These are phyloP conservation scores for Schizotus pectinicornis DNA, from an alignment of 2,888 invertebrate species.

Conservation along the genomic window DNA sequence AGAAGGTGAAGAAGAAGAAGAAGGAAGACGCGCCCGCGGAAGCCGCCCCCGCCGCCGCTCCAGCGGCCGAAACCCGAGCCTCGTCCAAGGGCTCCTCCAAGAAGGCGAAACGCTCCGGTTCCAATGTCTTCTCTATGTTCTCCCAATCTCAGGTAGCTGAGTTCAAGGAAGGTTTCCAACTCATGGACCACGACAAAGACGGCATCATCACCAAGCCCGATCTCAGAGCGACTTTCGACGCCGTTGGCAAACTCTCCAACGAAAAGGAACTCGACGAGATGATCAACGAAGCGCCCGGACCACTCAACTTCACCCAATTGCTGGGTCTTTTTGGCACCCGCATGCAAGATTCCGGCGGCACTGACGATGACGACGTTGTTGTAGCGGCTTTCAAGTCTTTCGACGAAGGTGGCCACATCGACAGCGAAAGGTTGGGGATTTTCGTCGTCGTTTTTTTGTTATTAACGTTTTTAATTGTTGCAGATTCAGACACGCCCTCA, in stretches of 20 bases:
- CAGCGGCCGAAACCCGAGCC: conserved; percentile 73
- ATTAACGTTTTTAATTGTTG: conserved; percentile 21
- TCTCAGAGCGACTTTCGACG: conserved; percentile 90
- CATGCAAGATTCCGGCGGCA: conserved; percentile 87
- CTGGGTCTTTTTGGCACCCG: conserved; percentile 90
- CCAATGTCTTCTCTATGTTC: conserved; percentile 97
- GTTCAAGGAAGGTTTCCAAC: conserved; percentile 94
- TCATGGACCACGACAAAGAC: conserved; percentile 96
- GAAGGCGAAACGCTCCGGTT: conserved; percentile 87
- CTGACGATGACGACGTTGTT: conserved; percentile 90
- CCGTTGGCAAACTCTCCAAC: conserved; percentile 85
- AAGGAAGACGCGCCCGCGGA: conserved; percentile 70
- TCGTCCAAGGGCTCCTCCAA: conserved; percentile 84
- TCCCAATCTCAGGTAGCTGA: conserved; percentile 95
- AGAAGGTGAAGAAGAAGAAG: conserved; percentile 91
- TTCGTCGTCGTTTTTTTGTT: too few relatives aligned
- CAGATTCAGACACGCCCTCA: conserved; percentile 86
- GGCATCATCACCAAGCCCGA: conserved; percentile 78
- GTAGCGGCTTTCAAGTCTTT: conserved; percentile 92
- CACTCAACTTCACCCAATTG: conserved; percentile 95
- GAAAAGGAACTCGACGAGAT: conserved; percentile 94
- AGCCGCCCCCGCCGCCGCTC: conserved; percentile 73
- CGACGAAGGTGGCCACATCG: conserved; percentile 87
- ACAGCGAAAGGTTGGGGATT: conserved; percentile 81
- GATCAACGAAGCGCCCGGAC: conserved; percentile 83